Evolutionary conservation across 2,113 vertebrate genomes (phyloP).

Genomic region (Triplophysa siluroides): DNA sequence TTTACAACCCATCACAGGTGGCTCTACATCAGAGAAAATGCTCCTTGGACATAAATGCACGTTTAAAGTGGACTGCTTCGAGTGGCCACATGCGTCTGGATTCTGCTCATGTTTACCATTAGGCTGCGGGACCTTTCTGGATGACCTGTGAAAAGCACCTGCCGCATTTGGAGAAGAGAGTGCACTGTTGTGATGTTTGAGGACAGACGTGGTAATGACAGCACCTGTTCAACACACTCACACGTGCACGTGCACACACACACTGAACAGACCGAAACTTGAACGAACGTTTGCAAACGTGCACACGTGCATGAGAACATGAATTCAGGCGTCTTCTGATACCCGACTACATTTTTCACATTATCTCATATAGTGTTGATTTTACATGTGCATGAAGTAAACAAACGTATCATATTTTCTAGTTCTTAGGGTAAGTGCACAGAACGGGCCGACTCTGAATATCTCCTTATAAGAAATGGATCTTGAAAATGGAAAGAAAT

Average conservation of each 20-base stretch:
- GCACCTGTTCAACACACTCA: conserved; percentile 43
- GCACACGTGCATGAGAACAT: background rate
- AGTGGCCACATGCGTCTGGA: conserved; percentile 41
- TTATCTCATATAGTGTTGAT: background rate
- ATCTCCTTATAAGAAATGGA: background rate
- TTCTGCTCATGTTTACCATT: conserved; percentile 48
- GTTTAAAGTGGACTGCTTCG: conserved; percentile 18
- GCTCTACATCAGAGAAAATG: conserved; percentile 35
- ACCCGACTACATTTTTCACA: background rate
- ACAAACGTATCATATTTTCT: background rate
- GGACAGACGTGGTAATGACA: conserved; percentile 39
- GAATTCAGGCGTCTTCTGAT: background rate
- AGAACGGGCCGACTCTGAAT: background rate
- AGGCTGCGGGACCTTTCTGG: conserved; percentile 40
- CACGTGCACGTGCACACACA: background rate
- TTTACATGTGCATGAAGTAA: background rate
- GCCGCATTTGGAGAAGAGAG: conserved; percentile 46
- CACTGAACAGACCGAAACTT: background rate
- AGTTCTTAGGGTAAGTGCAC: background rate
- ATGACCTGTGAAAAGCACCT: conserved; percentile 57
- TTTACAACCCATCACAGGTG: conserved; percentile 31
- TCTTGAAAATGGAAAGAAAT: background rate
- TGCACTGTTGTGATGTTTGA: conserved; percentile 37
- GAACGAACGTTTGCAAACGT: background rate
- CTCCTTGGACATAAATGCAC: conserved; percentile 25